Evolutionary conservation across 2,797 vertebrate species (phyloP), one percentile per base, ranked within the genome.

Genomic region (Loris lydekkerianus): DNA sequence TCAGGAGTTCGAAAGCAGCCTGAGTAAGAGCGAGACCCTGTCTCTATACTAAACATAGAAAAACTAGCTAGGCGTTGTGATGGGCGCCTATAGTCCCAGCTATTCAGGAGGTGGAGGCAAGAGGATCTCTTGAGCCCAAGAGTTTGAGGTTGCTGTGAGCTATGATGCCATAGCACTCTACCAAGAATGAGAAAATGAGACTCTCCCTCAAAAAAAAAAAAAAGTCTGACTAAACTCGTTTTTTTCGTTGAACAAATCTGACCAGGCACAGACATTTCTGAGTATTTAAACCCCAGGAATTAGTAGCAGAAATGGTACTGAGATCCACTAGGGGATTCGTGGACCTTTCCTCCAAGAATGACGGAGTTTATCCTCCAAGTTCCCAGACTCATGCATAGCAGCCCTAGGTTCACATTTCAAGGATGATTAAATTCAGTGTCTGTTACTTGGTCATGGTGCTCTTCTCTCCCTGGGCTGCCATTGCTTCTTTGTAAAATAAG

Each of bases 151-250:
- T 17, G 17, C 7, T 8, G 31, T 67, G 31, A 67, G 31, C 31
- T 67, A 67, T n/a, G 65, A n/a, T n/a, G 31, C 17, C 65, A 67
- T 17, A n/a, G 7, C 31, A 67, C 31, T 67, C 65, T 67, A n/a
- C 31, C 31, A 7, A 17, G 31, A 31, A 31, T 8, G 31, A 67
- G 14, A 65, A 56, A 20, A 20, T 56, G 29, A 65, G 63, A 65
- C 61, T 65, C 65, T 18, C 15, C n/a, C 65, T 67, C 65, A 40
- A 31, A 40, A 40, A 72, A 86, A 37, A 63, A 87, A 56, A 92
- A 65, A 65, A 93, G 75, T 83, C 83, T 93, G 84, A 91, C 49
- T 69, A 18, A 43, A 37, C 20, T 83, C 29, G 60, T 95, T 80
- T 80, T 80, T 56, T 89, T 87, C 20, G 69, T 61, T 73, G 67